Percentiles rank a stretch among this genome's conserved stretches.
Evolutionary conservation across 2,797 vertebrate genomes (phyloP).

Genomic region (Pipistrellus pygmaeus): DNA sequence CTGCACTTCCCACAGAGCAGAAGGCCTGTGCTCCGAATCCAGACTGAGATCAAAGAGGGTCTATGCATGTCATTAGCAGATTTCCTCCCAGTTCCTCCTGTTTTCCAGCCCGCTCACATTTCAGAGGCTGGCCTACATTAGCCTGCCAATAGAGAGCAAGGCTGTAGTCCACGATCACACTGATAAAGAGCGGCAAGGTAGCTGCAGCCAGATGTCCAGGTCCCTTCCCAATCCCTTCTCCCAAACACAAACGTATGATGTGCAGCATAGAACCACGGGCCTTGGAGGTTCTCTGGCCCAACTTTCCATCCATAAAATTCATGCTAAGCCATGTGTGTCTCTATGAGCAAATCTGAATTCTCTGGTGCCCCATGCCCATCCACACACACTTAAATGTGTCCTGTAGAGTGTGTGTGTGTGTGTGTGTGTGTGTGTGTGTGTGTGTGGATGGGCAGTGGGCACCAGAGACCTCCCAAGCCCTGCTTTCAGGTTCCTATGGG

Average conservation of each 20-base stretch:
- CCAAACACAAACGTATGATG: fast-evolving
- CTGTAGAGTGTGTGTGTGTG: not conserved
- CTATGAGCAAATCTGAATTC: not conserved
- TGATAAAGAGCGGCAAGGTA: not conserved
- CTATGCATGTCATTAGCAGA: constrained; percentile 69
- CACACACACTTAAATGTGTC: not conserved
- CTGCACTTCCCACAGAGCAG: constrained; percentile 81
- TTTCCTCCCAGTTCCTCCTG: constrained; percentile 50
- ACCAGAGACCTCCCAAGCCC: not conserved
- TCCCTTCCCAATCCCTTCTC: not conserved
- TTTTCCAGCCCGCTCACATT: constrained; percentile 59
- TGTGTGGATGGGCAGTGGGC: too few relatives aligned
- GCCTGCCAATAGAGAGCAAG: constrained; percentile 46
- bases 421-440: too few relatives aligned
- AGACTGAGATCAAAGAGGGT: constrained; percentile 85
- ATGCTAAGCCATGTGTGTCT: not conserved
- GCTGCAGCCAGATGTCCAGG: not conserved
- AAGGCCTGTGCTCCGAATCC: constrained; percentile 75
- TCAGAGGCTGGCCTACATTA: constrained; percentile 72
- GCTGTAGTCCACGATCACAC: constrained; percentile 35
- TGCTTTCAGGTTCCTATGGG: not conserved
- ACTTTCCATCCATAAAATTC: not conserved
- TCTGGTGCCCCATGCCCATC: too few relatives aligned
- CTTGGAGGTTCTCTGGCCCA: not conserved
- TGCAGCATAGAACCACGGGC: not conserved